These are phyloP conservation scores for Myoxocephalus aenaeus DNA, from an alignment of 2,797 vertebrate species.

Conservation along the genomic window DNA sequence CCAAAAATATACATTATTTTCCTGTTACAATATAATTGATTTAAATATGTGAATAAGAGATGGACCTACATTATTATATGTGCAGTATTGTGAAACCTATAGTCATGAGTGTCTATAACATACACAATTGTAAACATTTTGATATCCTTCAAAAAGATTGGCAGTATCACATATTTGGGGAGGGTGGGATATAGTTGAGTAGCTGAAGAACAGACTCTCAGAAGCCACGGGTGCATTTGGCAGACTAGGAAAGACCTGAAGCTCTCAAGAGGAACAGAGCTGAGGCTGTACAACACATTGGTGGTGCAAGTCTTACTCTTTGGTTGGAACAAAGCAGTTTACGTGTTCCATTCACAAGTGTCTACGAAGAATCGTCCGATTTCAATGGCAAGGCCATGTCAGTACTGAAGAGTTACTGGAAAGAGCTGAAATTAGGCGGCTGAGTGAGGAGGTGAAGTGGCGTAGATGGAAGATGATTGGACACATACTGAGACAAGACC, in stretches of 20 bases:
- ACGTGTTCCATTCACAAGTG: background rate
- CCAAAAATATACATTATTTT: slow-evolving; percentile 38
- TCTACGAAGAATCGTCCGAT: background rate
- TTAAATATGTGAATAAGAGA: slow-evolving; percentile 31
- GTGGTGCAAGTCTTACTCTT: background rate
- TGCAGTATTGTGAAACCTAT: no score
- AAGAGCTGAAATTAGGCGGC: no score
- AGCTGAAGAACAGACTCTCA: background rate
- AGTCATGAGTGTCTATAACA: background rate
- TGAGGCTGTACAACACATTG: background rate
- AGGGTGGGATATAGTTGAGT: background rate
- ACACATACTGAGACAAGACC: no score
- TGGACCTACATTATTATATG: slow-evolving; percentile 5
- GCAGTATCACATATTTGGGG: background rate
- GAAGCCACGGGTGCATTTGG: background rate
- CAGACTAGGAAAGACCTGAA: background rate
- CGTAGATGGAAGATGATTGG: no score
- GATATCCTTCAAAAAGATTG: background rate
- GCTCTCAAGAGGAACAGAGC: background rate
- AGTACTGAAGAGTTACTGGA: background rate
- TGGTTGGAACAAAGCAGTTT: background rate
- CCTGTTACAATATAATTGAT: slow-evolving; percentile 13
- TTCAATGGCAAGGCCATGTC: background rate
- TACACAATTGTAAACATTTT: background rate
- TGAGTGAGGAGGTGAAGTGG: no score